Percentiles rank a stretch among this genome's conserved stretches.
These are phyloP conservation scores for Umimayanthus kanabou DNA, from an alignment of 92 coral and sea anemone species.

Conservation along the genomic window DNA sequence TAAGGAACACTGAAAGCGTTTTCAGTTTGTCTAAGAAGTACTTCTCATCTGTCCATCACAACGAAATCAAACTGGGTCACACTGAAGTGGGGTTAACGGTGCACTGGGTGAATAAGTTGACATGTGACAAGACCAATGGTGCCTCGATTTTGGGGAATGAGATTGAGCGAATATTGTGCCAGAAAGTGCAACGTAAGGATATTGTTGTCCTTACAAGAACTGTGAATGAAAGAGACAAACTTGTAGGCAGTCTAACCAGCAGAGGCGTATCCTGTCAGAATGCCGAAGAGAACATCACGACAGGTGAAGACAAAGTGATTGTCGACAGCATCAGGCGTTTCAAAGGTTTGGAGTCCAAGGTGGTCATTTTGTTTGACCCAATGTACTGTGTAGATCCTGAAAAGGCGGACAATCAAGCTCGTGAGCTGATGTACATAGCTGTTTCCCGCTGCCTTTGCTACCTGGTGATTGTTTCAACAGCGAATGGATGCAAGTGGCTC, in stretches of 20 bases:
- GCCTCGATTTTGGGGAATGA: neutral
- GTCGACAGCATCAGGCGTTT: constrained; percentile 64
- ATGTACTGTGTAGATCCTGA: neutral
- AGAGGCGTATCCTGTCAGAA: neutral
- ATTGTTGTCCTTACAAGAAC: constrained; percentile 45
- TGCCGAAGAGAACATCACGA: constrained; percentile 30
- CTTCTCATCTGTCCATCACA: neutral
- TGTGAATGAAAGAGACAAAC: neutral
- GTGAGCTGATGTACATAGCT: constrained; percentile 59
- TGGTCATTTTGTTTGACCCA: constrained; percentile 57
- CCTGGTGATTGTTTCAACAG: constrained; percentile 47
- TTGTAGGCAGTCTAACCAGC: neutral
- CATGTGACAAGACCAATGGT: neutral
- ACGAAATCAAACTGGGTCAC: constrained; percentile 42
- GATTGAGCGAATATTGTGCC: neutral
- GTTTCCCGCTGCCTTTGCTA: constrained; percentile 55
- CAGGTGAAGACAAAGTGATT: neutral
- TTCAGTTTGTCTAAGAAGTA: constrained; percentile 47
- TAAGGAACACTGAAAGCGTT: constrained; percentile 52
- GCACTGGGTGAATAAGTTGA: constrained; percentile 26
- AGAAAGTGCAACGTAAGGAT: constrained; percentile 31
- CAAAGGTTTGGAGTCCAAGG: constrained; percentile 66
- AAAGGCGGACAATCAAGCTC: neutral
- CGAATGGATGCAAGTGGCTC: constrained; percentile 28
- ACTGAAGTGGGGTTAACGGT: constrained; percentile 33